Evolutionary conservation across 2,888 invertebrate species (phyloP).

Genomic region (Leptinotarsa rubiginosa): DNA sequence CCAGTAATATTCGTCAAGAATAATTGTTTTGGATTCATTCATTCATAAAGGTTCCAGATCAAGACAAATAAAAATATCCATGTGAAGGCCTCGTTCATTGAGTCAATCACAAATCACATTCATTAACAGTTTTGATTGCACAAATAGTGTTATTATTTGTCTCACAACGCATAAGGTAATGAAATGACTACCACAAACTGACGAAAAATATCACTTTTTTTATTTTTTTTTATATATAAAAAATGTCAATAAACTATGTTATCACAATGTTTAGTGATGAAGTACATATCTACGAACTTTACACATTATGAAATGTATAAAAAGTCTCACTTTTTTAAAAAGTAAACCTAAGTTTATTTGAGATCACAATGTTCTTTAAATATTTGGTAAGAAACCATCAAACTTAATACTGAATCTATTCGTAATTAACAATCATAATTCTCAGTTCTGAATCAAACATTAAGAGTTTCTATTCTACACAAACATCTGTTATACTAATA

Average conservation of each 20-base stretch:
- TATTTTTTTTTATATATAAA: slow-evolving; percentile 1
- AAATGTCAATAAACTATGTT: slow-evolving; percentile 20
- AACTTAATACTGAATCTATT: slow-evolving; percentile 35
- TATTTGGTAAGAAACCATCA: slow-evolving; percentile 36
- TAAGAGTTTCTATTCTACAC: slow-evolving; percentile 38
- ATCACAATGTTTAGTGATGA: slow-evolving; percentile 20
- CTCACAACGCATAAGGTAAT: neutral
- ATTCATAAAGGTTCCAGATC: no score
- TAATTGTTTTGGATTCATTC: no score
- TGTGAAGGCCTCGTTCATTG: no score
- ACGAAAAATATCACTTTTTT: slow-evolving; percentile 18
- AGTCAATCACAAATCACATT: no score
- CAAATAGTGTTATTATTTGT: neutral
- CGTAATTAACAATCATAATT: slow-evolving; percentile 22
- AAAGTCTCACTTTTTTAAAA: slow-evolving; percentile 38
- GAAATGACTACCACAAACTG: neutral
- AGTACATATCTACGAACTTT: slow-evolving; percentile 16
- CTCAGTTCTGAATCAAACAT: slow-evolving; percentile 39
- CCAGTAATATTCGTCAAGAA: no score
- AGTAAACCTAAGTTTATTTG: slow-evolving; percentile 36
- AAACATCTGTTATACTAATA: slow-evolving; percentile 51
- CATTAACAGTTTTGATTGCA: no score
- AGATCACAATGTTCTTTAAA: slow-evolving; percentile 41
- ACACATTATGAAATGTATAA: slow-evolving; percentile 36
- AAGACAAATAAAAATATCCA: no score